Base-by-base conservation (phyloP, 2,888 invertebrate genomes). In the Nymphalis polychloros region DNA sequence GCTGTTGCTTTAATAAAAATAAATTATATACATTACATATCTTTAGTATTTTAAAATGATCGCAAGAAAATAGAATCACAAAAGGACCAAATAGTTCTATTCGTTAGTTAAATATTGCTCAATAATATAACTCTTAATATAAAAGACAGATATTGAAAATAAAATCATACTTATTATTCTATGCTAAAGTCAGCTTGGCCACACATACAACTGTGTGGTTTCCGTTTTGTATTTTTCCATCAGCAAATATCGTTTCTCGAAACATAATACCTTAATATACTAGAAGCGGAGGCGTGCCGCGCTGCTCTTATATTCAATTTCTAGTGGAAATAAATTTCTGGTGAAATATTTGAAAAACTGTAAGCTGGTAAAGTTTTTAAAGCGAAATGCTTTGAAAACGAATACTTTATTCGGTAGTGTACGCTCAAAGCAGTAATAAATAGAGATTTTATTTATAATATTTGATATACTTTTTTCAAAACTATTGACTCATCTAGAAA, bases 291-390 rank as follows among this genome's bases (percentile, higher is more conserved):
- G 35, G 50, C 49, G 35, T 57, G 57, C 8, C 41, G 50, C 62
- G 57, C 47, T 66, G 72, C 72, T 70, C 70, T 67, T 64, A 73
- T 68, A 73, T 78, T 76, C 75, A 76, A 76, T 75, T 74, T 77
- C 70, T 69, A 71, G 64, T 64, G 65, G 66, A 75, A 73, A 78
- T 76, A 76, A 76, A 77, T 78, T 72, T 68, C 69, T 57, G 70
- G 67, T 73, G 72, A 75, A 76, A 77, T 77, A 71, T 70, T 73
- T 73, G 70, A 70, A 70, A 68, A 72, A 74, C 71, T 69, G 66
- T 59, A 63, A 67, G 63, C 62, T 64, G 49, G 63, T 41, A 61
- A 66, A 65, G 27, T 64, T 69, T 69, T 70, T 67, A 23, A 55
- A 61, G 55, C 48, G 57, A 57, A 57, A 57, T 66, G 20, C 47